Evolutionary conservation across 2,113 vertebrate genomes (phyloP), one percentile per base, ranked within the genome.

Genomic region (Barnardius zonarius): DNA sequence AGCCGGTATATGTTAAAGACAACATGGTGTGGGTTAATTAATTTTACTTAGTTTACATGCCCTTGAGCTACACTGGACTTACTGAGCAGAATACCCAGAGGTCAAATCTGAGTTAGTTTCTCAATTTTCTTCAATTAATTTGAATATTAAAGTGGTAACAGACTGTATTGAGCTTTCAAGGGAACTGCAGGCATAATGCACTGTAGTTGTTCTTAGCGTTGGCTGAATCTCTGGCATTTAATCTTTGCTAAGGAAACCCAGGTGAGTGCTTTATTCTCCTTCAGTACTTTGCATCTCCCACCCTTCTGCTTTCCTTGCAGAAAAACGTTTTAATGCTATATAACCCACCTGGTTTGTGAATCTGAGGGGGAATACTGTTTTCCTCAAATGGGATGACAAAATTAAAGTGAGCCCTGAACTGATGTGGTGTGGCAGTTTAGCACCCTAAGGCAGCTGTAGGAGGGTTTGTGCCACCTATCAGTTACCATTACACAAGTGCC

Each of bases 61-160:
- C 62, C 92, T 87, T 92, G 57, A 57, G 84, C 44, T 93, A 44
- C 27, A 57, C 33, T 85, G 93, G 62, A 91, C 77, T 87, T 87
- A 83, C 1, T 91, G 23, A 76, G 13, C 27, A 87, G 52, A 91
- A 94, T 87, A 92, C n/a, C 39, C 70, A 80, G 74, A 90, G 57
- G 86, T 92, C 57, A 95, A 84, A 89, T 76, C 44, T 83, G 62
- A 85, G 67, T 15, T 76, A 35, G 31, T 57, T 92, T 87, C 70
- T 95, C 76, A 55, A 69, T 95, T 95, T 97, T 83, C 62, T 91
- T 76, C 41, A 66, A 83, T 89, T 95, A 94, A 91, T 94, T 89
- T 35, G 74, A 59, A 91, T 95, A 91, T 57, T 91, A 41, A 89
- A 85, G 44, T 52, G 18, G 37, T 75, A 95, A 82, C 64, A 82